Evolutionary conservation across 2,113 vertebrate species (phyloP).

Genomic region (Ranitomeya imitator): DNA sequence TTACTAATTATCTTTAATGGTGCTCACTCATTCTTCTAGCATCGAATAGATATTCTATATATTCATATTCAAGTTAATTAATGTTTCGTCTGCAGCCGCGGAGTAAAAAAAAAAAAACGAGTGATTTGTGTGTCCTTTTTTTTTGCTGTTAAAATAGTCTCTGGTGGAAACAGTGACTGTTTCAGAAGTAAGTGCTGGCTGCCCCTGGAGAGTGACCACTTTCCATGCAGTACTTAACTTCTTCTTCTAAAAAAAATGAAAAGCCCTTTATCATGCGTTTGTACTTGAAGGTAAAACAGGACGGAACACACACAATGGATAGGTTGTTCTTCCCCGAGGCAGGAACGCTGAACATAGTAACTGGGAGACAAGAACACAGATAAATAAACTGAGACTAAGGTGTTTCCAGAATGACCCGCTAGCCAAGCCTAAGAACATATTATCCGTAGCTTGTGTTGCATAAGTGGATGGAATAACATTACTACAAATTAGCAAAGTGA

Average conservation of each 20-base stretch:
- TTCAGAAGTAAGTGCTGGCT: slow-evolving; percentile 40
- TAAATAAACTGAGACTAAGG: slow-evolving; percentile 46
- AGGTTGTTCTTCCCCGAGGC: slow-evolving; percentile 29
- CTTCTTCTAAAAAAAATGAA: slow-evolving; percentile 34
- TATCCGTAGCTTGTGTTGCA: slow-evolving; percentile 35
- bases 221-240: slow-evolving; percentile 42
- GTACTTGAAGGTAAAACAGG: slow-evolving; percentile 4
- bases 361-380: slow-evolving; percentile 34
- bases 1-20: slow-evolving; percentile 57
- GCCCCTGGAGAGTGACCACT: slow-evolving; percentile 50
- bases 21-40: slow-evolving; percentile 36
- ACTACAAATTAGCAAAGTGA: slow-evolving; percentile 42
- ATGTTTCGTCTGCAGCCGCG: slow-evolving; percentile 33
- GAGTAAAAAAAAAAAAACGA: not conserved
- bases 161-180: slow-evolving; percentile 49
- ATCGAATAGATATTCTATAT: slow-evolving; percentile 7
- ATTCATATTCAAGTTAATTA: slow-evolving; percentile 39
- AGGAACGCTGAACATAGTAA: slow-evolving; percentile 16
- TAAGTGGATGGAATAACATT: slow-evolving; percentile 55
- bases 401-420: slow-evolving; percentile 32
- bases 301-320: slow-evolving; percentile 25
- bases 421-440: slow-evolving; percentile 36
- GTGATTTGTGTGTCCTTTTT: slow-evolving; percentile 34
- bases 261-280: slow-evolving; percentile 35
- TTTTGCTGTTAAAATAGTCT: slow-evolving; percentile 43